Conservation (phyloP, 2,888 invertebrate species). For the Lasioglossum lativentre region DNA sequence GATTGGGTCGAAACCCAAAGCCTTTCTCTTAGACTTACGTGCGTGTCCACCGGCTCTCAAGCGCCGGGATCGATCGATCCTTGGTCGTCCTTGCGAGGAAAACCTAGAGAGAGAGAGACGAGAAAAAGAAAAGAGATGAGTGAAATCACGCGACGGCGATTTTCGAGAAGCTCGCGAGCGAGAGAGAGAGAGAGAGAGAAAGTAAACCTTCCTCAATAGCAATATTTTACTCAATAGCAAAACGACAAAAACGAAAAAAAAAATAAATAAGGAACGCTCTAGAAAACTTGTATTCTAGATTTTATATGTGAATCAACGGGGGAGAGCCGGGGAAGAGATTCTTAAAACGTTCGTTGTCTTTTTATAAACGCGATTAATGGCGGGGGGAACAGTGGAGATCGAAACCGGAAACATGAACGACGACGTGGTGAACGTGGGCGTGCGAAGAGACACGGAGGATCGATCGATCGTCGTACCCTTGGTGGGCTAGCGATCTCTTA, state of each 20-base stretch:
- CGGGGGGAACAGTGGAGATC: neutral
- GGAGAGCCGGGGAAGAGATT: neutral
- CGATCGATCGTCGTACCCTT: constrained; percentile 44
- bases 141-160: neutral
- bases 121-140: neutral
- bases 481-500: constrained; percentile 61
- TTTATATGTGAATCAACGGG: neutral
- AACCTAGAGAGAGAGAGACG: neutral
- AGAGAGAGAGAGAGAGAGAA: neutral
- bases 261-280: neutral
- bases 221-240: constrained; percentile 11
- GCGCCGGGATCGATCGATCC: constrained; percentile 42
- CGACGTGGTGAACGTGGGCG: no score
- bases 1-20: constrained; percentile 69
- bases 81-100: neutral
- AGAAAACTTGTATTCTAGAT: constrained; percentile 3
- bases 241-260: neutral
- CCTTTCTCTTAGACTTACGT: constrained; percentile 76
- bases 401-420: no score
- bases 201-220: neutral
- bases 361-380: neutral
- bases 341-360: neutral
- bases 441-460: constrained; percentile 3
- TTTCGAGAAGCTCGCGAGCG: neutral
- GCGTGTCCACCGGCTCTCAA: constrained; percentile 56